phyloP scores from a whole-genome alignment of 2,888 invertebrate genomes.

The Lasioglossum lativentre region DNA sequence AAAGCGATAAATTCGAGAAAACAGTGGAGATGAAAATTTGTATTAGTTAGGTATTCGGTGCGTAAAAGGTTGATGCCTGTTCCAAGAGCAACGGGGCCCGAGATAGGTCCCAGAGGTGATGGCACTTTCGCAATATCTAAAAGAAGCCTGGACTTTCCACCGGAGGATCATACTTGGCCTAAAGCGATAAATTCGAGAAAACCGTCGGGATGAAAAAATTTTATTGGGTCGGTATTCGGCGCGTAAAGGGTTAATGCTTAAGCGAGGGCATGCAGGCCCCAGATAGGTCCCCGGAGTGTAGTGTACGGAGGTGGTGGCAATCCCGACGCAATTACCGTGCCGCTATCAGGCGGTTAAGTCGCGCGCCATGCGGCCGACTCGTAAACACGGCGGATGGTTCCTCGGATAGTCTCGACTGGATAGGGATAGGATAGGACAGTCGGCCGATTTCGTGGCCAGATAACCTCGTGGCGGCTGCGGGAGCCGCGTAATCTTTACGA shows the following conservation, averaged over 20 bases:
- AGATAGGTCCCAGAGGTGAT: no score
- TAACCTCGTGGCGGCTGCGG: slow-evolving; percentile 42
- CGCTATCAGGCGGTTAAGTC: slow-evolving; percentile 63
- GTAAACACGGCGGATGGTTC: slow-evolving; percentile 66
- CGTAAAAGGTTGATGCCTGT: no score
- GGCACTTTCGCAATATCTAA: no score
- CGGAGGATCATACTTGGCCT: no score
- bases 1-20: not conserved
- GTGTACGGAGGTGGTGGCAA: slow-evolving; percentile 50
- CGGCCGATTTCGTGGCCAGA: slow-evolving; percentile 73
- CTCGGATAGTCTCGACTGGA: slow-evolving; percentile 57
- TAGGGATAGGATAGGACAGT: slow-evolving; percentile 59
- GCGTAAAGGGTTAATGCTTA: not conserved
- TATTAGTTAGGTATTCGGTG: no score
- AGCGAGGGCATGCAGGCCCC: not conserved
- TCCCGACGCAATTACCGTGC: slow-evolving; percentile 64
- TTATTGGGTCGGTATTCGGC: slow-evolving; percentile 3
- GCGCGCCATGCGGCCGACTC: slow-evolving; percentile 56
- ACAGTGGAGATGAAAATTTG: no score
- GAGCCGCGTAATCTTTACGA: slow-evolving; percentile 66
- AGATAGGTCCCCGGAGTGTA: not conserved
- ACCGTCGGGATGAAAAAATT: not conserved
- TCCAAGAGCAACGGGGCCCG: no score
- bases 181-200: no score
- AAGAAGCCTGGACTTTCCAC: no score